Evolutionary conservation across 2,888 invertebrate species (phyloP).

Genomic region (Allygus modestus): DNA sequence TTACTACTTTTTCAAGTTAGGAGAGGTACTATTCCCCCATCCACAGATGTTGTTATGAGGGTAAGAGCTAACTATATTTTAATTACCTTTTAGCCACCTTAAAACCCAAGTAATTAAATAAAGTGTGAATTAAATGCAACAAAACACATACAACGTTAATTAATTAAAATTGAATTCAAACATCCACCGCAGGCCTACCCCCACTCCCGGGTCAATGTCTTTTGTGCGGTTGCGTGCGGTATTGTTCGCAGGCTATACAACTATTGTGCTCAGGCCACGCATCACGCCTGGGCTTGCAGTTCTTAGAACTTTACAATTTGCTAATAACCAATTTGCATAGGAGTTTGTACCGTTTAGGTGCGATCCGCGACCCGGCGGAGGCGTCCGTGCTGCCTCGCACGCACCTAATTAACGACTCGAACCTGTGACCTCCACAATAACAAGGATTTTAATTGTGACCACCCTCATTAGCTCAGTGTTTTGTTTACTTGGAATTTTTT

Average conservation of each 20-base stretch:
- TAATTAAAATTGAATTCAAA: not conserved
- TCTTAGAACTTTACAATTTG: slow-evolving; percentile 32
- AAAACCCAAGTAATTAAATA: no score
- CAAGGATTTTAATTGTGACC: slow-evolving; percentile 8
- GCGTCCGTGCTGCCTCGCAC: not conserved
- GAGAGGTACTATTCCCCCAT: no score
- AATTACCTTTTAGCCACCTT: no score
- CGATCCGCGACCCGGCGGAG: not conserved
- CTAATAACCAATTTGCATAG: slow-evolving; percentile 42
- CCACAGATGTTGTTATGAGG: no score
- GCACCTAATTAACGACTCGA: slow-evolving; percentile 22
- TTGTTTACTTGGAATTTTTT: not conserved
- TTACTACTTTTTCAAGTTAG: no score
- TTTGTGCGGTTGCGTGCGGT: not conserved
- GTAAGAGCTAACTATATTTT: no score
- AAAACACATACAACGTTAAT: not conserved
- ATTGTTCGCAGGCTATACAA: slow-evolving; percentile 2
- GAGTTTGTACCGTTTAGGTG: slow-evolving; percentile 7
- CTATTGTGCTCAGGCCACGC: not conserved
- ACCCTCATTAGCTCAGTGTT: not conserved
- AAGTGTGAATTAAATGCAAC: no score
- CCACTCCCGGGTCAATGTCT: no score
- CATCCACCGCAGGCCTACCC: not conserved
- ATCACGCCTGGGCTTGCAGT: not conserved
- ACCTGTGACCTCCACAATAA: not conserved